Evolutionary conservation across 2,797 vertebrate genomes (phyloP), one percentile per base, ranked within the genome.

Genomic region (Trematomus bernacchii): DNA sequence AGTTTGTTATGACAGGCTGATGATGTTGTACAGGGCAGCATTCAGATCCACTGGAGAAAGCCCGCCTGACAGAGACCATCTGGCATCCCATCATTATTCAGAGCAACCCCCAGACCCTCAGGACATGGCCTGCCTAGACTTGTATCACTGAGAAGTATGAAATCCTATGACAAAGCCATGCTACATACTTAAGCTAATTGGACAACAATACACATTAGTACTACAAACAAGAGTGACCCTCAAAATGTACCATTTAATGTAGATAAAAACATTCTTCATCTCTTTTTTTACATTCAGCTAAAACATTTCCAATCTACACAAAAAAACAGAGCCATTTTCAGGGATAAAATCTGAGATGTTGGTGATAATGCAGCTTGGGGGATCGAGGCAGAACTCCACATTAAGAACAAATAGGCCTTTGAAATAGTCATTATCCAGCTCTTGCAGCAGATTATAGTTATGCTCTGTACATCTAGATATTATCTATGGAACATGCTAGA

Each of bases 11-110:
- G 83, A 85, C 85, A 90, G 77, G 65, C 77, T 82, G 82, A 88
- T 89, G 85, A 88, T 87, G 82, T 85, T 87, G 85, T 81, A 86
- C 85, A 89, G 87, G 83, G 64, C 82, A 65, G 61, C 67, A 73
- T 85, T 64, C 73, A 82, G 80, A 82, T 83, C 80, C 86, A 87
- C 75, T 69, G 79, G 67, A 85, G 80, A 84, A 79, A 72, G 79
- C 3, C 74, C 63, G 81, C 15, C 82, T 87, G 88, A 90, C 87
- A 85, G 77, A 85, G 85, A 89, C 85, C 91, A 92, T 93, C 90
- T 93, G 92, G 87, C 82, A 74, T 82, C 74, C 64, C 75, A 88
- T 92, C 89, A 85, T 91, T 87, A 91, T 88, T 91, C 91, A 86
- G 76, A 90, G 73, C 77, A 82, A 77, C 75, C 82, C 76, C 42